Evolutionary conservation across 2,888 invertebrate species (phyloP), one percentile per base, ranked within the genome.

Genomic region (Metopia argyrocephala): DNA sequence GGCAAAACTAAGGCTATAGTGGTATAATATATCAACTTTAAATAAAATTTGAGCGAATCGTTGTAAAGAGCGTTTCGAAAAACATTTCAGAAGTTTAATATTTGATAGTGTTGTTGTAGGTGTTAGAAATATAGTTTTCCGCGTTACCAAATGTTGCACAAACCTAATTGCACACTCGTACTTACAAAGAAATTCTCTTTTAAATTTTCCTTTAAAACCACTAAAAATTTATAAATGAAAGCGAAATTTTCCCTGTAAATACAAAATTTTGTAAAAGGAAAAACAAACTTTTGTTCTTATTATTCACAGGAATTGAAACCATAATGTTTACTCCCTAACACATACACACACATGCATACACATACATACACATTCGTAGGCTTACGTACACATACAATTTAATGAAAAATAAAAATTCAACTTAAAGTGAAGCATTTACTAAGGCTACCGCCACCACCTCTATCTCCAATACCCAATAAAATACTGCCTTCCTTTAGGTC

Each of bases 191-290:
- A 45, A 59, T 38, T 23, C 64, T 76, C 71, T 71, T 70, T 76
- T 71, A 71, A 80, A 76, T 80, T 80, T 73, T 64, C 69, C 46
- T 80, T 38, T 64, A 71, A 76, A 69, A 73, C 50, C 57, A 78
- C n/a, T n/a, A 62, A 31, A 81, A 78, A 78, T 66, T 75, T 75
- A 78, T 62, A 31, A 81, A 81, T 62, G 81, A 81, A 81, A 81
- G 78, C 75, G 81, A 81, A 81, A 78, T 75, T 79, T 68, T 52
- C 57, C 18, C 7, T 70, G 2, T 25, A 59, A 61, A n/a, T 64
- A 50, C 68, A 28, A 23, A 45, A 52, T 15, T n/a, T n/a, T n/a
- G n/a, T 31, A 31, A 28, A 69, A 38, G 1, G n/a, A 65, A 23
- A 70, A 68, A 54, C 59, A 66, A 52, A 61, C 59, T 59, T 50